Conservation (phyloP, 92 coral and sea anemone genomes). For the Montipora capitata region DNA sequence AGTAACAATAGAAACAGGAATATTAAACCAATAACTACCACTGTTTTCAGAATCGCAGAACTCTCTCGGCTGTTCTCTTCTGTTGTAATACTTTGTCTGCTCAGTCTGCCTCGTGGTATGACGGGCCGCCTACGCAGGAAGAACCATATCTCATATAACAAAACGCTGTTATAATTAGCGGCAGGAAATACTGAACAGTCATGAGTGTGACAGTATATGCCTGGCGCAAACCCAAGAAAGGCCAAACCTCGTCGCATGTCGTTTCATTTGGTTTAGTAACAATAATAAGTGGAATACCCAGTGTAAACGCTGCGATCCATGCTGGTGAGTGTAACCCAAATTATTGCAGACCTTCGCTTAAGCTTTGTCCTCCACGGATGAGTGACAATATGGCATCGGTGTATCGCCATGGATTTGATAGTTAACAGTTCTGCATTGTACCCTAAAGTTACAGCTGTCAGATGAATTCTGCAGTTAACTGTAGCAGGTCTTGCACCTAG, state of each 20-base stretch:
- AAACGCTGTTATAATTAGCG: constrained; percentile 75
- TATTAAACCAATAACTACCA: constrained; percentile 75
- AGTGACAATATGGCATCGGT: constrained; percentile 72
- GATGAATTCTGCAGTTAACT: constrained; percentile 57
- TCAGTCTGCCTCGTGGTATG: constrained; percentile 37
- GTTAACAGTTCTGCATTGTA: constrained; percentile 75
- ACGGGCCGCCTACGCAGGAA: constrained; percentile 61
- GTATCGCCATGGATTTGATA: constrained; percentile 76
- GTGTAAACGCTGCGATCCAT: constrained; percentile 65
- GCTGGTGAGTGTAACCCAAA: constrained; percentile 50
- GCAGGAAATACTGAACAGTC: constrained; percentile 78
- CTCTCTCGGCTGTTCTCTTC: constrained; percentile 70
- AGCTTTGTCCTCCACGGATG: constrained; percentile 75
- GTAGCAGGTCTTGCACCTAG: not conserved
- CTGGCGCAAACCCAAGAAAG: constrained; percentile 36
- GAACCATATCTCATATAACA: constrained; percentile 79
- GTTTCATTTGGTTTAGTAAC: constrained; percentile 38
- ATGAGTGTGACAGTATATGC: constrained; percentile 42
- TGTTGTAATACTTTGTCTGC: not conserved
- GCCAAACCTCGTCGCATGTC: constrained; percentile 78
- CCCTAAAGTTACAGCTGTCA: constrained; percentile 49
- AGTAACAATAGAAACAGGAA: constrained; percentile 81
- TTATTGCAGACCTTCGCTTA: constrained; percentile 16
- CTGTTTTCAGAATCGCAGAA: constrained; percentile 76
- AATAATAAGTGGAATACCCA: constrained; percentile 70